These are phyloP conservation scores for Coreius guichenoti DNA, from an alignment of 2,797 vertebrate species.

Conservation along the genomic window DNA sequence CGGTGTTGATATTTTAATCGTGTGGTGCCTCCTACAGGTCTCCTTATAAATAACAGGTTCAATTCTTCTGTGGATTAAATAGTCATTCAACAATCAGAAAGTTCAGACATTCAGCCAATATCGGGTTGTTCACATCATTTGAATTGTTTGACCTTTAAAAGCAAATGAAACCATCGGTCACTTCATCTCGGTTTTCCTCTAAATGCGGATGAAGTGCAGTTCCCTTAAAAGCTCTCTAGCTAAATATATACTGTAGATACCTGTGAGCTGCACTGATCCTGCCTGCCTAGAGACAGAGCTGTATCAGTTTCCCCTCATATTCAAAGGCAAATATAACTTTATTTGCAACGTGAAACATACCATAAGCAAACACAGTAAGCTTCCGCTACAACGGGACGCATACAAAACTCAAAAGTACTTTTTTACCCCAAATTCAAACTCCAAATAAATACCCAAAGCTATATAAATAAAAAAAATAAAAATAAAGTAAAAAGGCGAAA, in stretches of 20 bases:
- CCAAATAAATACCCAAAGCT: not conserved
- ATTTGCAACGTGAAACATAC: not conserved
- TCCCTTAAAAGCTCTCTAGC: constrained; percentile 26
- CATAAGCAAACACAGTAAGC: not conserved
- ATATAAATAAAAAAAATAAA: not conserved
- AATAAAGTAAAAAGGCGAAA: not conserved
- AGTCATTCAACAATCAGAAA: not conserved
- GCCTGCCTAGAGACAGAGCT: constrained; percentile 41
- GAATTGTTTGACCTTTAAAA: not conserved
- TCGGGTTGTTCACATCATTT: not conserved
- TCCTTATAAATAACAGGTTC: not conserved
- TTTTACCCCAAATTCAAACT: not conserved
- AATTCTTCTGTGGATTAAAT: not conserved
- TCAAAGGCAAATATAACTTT: not conserved
- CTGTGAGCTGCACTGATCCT: constrained; percentile 22
- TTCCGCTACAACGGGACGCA: not conserved
- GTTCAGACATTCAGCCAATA: too few relatives aligned
- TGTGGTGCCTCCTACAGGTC: constrained; percentile 26
- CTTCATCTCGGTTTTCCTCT: not conserved
- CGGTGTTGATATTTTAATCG: not conserved
- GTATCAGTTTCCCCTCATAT: constrained; percentile 25
- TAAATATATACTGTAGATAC: constrained; percentile 47
- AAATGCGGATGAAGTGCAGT: not conserved
- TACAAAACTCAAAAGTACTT: not conserved
- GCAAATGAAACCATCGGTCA: not conserved